Evolutionary conservation across 2,797 vertebrate genomes (phyloP).

Genomic region (Cuniculus paca): DNA sequence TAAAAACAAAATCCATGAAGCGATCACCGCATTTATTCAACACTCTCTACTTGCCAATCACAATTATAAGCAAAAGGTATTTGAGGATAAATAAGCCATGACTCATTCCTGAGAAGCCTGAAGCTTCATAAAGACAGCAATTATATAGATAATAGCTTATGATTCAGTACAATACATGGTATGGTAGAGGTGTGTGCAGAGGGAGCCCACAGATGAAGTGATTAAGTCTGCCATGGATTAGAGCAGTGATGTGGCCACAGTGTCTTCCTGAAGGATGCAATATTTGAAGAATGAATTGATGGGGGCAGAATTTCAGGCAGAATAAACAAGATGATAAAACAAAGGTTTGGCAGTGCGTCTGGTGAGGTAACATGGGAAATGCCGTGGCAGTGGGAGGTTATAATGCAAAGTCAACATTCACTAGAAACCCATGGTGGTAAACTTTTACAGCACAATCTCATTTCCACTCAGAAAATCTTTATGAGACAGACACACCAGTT

Average conservation of each 20-base stretch:
- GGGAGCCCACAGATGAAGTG: not conserved
- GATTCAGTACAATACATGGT: slow-evolving; percentile 9
- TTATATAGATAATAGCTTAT: slow-evolving; percentile 46
- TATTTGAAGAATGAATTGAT: slow-evolving; percentile 28
- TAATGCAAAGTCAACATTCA: not conserved
- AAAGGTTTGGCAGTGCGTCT: not conserved
- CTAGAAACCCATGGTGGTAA: not conserved
- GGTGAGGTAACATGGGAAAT: not conserved
- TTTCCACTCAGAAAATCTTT: not conserved
- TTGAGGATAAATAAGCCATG: slow-evolving; percentile 32
- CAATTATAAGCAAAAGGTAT: not conserved
- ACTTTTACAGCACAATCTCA: not conserved
- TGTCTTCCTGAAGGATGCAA: slow-evolving; percentile 26
- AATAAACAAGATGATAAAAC: not conserved
- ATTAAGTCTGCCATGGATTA: slow-evolving; percentile 54
- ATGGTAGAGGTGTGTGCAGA: slow-evolving; percentile 35
- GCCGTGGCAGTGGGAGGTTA: not conserved
- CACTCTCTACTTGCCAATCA: not conserved
- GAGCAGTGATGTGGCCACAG: not conserved
- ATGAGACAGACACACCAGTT: not conserved
- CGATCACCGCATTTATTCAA: slow-evolving; percentile 6
- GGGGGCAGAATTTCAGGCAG: not conserved
- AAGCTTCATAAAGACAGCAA: not conserved
- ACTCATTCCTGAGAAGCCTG: not conserved
- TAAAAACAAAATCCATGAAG: not conserved